These are phyloP conservation scores for Geodia barretti DNA, from an alignment of 37 sponge, comb jelly and placozoan species.

Conservation along the genomic window DNA sequence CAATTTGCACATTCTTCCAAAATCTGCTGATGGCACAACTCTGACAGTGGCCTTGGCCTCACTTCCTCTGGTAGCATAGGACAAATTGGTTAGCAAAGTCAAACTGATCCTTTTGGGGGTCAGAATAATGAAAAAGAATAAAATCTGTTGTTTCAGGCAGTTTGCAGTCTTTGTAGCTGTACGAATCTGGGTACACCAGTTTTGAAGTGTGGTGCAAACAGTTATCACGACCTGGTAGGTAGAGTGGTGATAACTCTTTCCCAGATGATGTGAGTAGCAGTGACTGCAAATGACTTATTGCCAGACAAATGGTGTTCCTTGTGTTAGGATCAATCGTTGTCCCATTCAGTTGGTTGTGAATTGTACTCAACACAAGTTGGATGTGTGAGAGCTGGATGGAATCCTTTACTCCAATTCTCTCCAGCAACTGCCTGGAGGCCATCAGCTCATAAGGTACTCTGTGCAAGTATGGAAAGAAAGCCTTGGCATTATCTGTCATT, in stretches of 20 bases:
- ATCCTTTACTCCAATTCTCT: slow-evolving; percentile 9
- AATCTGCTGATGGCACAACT: background rate
- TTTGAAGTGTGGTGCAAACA: slow-evolving; percentile 1
- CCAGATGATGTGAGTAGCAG: background rate
- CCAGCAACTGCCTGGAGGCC: background rate
- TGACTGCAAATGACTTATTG: background rate
- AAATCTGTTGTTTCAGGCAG: background rate
- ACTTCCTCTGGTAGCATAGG: slow-evolving; percentile 20
- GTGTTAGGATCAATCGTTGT: slow-evolving; percentile 27
- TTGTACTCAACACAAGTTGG: slow-evolving; percentile 23
- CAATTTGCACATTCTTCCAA: background rate
- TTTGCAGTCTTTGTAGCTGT: slow-evolving; percentile 6
- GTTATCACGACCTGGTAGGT: slow-evolving; percentile 11
- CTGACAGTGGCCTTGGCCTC: slow-evolving; percentile 26
- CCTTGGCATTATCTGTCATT: background rate
- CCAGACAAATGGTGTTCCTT: background rate
- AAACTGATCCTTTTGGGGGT: background rate
- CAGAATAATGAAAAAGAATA: background rate
- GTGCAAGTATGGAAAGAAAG: slow-evolving; percentile 47
- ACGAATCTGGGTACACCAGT: slow-evolving; percentile 30
- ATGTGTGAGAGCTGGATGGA: slow-evolving; percentile 17
- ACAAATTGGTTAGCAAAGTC: slow-evolving; percentile 1
- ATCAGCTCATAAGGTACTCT: slow-evolving; percentile 3
- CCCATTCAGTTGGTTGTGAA: background rate
- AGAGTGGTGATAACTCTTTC: slow-evolving; percentile 10